These are phyloP conservation scores for Polymixis lichenea DNA, from an alignment of 2,888 invertebrate species.

Conservation along the genomic window DNA sequence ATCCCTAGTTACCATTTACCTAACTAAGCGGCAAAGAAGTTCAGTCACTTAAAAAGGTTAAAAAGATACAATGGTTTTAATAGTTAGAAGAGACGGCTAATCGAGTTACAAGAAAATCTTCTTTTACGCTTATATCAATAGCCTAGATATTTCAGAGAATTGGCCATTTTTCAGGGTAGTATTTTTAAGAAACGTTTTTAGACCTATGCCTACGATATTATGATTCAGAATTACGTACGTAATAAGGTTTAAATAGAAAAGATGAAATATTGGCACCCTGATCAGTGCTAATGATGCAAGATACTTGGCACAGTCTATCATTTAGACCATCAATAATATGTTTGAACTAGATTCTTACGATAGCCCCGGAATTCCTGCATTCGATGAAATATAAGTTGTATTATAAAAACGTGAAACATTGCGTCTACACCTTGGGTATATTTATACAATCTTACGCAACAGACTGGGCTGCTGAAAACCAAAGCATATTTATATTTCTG, in stretches of 20 bases:
- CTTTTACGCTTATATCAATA: conserved; percentile 7
- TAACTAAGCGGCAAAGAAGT: conserved; percentile 48
- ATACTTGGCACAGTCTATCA: not conserved
- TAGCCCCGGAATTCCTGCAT: conserved; percentile 39
- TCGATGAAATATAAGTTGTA: conserved; percentile 53
- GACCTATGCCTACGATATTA: not conserved
- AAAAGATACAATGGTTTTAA: conserved; percentile 34
- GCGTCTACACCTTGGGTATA: conserved; percentile 55
- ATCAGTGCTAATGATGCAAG: not conserved
- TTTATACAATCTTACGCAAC: conserved; percentile 59
- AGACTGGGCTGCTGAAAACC: conserved; percentile 41
- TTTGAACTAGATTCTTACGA: conserved; percentile 22
- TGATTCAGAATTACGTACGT: not conserved
- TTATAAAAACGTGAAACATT: conserved; percentile 52
- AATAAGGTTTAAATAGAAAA: not conserved
- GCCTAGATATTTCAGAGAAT: not conserved
- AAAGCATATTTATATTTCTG: conserved; percentile 51
- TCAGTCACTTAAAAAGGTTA: conserved; percentile 36
- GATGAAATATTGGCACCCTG: not conserved
- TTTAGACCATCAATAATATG: conserved; percentile 36
- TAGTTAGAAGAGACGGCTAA: conserved; percentile 40
- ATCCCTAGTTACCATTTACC: conserved; percentile 35
- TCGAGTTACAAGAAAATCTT: conserved; percentile 36
- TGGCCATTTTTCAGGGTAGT: too few species aligned
- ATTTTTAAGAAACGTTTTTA: not conserved